Conservation (phyloP, 2,113 vertebrate genomes). For the Microtus pennsylvanicus region DNA sequence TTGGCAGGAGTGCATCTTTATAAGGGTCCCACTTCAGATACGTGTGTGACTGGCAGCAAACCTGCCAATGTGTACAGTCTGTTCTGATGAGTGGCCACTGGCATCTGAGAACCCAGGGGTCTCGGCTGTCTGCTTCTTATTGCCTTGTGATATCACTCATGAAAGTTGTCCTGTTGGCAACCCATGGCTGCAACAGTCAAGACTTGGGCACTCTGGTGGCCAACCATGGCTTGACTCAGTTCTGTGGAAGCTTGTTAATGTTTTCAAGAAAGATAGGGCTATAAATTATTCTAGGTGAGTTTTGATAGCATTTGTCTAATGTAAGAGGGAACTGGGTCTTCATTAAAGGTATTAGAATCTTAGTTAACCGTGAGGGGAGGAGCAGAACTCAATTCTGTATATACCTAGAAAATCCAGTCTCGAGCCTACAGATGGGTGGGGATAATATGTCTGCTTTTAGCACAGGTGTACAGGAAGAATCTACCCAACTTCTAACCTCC, state of each 20-base stretch:
- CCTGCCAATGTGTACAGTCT: not conserved
- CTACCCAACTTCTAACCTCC: not conserved
- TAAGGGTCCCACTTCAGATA: not conserved
- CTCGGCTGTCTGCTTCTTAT: not conserved
- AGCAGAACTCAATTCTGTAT: not conserved
- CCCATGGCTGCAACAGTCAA: not conserved
- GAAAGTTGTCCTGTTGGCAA: not conserved
- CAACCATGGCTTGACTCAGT: not conserved
- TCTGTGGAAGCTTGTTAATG: not conserved
- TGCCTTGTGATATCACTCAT: rapidly evolving
- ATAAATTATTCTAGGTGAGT: not conserved
- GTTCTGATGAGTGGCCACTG: not conserved
- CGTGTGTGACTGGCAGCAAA: too few species aligned
- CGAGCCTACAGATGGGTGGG: rapidly evolving
- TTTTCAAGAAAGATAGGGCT: not conserved
- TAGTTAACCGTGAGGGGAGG: not conserved
- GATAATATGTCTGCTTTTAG: not conserved
- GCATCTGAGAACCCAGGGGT: not conserved
- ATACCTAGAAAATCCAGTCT: not conserved
- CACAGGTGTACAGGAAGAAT: not conserved
- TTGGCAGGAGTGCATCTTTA: not conserved
- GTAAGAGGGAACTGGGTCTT: not conserved
- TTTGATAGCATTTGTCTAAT: not conserved
- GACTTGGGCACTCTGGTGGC: not conserved
- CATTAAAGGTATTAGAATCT: not conserved